Conservation (phyloP, 2,113 vertebrate genomes). For the Eurystomus gularis region DNA sequence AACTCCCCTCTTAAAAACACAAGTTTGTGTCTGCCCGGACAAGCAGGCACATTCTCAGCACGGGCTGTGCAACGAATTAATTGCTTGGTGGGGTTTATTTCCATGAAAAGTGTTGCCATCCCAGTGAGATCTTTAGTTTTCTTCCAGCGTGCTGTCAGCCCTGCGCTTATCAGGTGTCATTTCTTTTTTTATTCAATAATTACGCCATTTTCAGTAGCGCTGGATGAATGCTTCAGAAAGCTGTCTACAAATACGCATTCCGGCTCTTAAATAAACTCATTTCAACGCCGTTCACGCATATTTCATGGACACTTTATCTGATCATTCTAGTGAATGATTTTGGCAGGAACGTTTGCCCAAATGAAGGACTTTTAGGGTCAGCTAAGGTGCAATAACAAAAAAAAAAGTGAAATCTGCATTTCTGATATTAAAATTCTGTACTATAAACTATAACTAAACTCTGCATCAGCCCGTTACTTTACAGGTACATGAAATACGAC, state of each 20-base stretch:
- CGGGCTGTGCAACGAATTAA: constrained; percentile 18
- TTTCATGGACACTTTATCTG: constrained; percentile 28
- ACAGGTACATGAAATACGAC: not conserved
- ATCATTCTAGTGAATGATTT: constrained; percentile 35
- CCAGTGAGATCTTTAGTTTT: not conserved
- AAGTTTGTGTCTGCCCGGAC: constrained; percentile 52
- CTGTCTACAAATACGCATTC: constrained; percentile 9
- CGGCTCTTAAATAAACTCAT: constrained; percentile 44
- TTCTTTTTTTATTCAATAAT: not conserved
- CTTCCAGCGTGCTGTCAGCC: not conserved
- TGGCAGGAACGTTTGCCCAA: constrained; percentile 11
- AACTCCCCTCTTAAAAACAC: constrained; percentile 23
- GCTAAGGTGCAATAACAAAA: not conserved
- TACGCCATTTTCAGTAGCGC: not conserved
- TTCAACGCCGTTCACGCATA: constrained; percentile 21
- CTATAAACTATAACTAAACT: not conserved
- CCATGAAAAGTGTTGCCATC: constrained; percentile 18
- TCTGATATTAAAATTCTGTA: not conserved
- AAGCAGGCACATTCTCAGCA: constrained; percentile 40
- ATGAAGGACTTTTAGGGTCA: not conserved
- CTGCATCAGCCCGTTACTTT: not conserved
- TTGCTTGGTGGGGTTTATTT: not conserved
- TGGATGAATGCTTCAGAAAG: not conserved
- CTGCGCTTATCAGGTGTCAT: not conserved
- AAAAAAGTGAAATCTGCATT: not conserved